Base-by-base conservation (phyloP, 2,888 invertebrate genomes). In the Erebia ligea region DNA sequence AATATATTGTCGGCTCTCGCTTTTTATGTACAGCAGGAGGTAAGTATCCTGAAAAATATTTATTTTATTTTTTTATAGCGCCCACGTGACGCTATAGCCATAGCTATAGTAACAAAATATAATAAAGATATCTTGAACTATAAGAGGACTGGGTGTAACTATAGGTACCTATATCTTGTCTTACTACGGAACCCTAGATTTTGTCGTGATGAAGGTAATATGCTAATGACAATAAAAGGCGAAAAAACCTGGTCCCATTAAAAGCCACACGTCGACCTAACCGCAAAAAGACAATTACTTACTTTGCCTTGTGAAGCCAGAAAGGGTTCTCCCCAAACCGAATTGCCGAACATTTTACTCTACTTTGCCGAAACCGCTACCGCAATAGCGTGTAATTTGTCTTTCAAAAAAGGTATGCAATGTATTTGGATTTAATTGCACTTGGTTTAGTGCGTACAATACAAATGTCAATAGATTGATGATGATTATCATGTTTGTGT, bases 271-370 rank as follows among this genome's bases (percentile, higher is more conserved):
- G 88, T 84, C 79, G 84, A 77, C 84, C 84, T 84, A 84, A 88
- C 90, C 90, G 87, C 89, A 90, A 88, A 89, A 88, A 87, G 88
- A 88, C 89, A 89, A 89, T 91, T 89, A 90, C 88, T 91, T 89
- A 90, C 88, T 83, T 82, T 82, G 82, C 82, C 83, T 86, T 82
- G 87, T 86, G 86, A 86, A 86, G 84, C 87, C 86, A 86, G 86
- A 87, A 89, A 89, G 85, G 87, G 85, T 87, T 86, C 82, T 85
- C 82, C 82, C 76, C 80, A 83, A 85, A 84, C 85, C 85, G 84
- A 87, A 82, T 83, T 79, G 81, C 81, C 76, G 82, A 81, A 82
- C 81, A 80, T 83, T 84, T 81, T 79, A 81, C 84, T 86, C 83
- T 82, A 84, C 81, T 85, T 82, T 82, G 75, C 75, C 75, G 81